These are phyloP conservation scores for Plestiodon gilberti DNA, from an alignment of 2,113 vertebrate species.

Conservation along the genomic window DNA sequence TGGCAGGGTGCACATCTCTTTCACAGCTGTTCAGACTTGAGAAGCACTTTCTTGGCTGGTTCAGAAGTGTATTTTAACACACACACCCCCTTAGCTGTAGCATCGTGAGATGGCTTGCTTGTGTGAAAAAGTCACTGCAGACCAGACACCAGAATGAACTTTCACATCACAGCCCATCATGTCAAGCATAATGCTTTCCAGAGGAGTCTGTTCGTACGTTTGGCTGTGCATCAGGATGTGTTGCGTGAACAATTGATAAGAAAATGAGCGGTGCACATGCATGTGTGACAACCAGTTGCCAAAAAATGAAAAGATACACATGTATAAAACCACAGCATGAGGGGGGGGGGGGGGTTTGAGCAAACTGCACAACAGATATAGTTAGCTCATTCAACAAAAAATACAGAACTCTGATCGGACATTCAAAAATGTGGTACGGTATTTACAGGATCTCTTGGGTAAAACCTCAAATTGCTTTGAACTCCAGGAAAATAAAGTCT, in stretches of 20 bases:
- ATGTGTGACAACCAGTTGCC: neutral
- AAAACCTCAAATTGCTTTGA: neutral
- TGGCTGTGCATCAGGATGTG: neutral
- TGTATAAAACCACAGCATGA: neutral
- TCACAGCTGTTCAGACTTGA: neutral
- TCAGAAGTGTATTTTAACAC: too few species aligned
- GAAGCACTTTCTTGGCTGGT: neutral
- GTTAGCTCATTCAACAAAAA: neutral
- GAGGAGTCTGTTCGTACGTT: neutral
- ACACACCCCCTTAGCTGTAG: too few species aligned
- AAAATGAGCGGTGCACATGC: neutral
- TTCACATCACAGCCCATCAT: neutral
- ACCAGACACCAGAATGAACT: neutral
- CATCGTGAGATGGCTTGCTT: neutral
- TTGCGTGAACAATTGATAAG: neutral
- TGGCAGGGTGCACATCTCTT: neutral
- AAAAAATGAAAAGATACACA: neutral
- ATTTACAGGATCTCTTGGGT: neutral
- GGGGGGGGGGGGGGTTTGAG: neutral
- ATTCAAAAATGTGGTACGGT: neutral
- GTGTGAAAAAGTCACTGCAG: neutral
- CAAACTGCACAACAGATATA: neutral
- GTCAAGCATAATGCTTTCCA: neutral
- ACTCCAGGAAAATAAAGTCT: neutral
- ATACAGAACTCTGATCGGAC: neutral